A percentile compares a stretch with the other conserved stretches of the same genome.
phyloP scores from a whole-genome alignment of 2,888 invertebrate genomes.

The Alloplasta piceator region DNA sequence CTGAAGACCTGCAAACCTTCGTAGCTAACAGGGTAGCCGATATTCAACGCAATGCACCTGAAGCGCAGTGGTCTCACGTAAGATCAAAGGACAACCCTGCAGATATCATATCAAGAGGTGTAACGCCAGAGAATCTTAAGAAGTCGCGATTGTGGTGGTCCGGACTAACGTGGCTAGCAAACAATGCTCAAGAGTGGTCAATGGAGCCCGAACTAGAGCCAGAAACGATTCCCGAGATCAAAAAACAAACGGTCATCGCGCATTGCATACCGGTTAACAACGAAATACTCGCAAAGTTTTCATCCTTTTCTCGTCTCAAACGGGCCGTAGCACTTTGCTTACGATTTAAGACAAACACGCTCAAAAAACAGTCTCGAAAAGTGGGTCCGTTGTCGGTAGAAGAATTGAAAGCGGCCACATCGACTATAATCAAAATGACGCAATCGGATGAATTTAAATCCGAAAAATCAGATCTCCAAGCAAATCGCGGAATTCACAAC shows the following conservation, averaged over 20 bases:
- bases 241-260: not conserved
- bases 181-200: not conserved
- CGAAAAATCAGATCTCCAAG: not conserved
- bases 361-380: not conserved
- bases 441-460: slow-evolving; percentile 4
- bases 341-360: slow-evolving; percentile 10
- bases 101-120: slow-evolving; percentile 40
- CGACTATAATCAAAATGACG: not conserved
- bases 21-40: slow-evolving; percentile 41
- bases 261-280: not conserved
- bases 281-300: slow-evolving; percentile 6
- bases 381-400: not conserved
- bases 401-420: slow-evolving; percentile 4
- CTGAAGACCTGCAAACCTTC: slow-evolving; percentile 14
- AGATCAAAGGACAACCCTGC: slow-evolving; percentile 49
- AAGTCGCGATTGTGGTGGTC: slow-evolving; percentile 46
- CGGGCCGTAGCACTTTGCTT: slow-evolving; percentile 12
- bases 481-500: slow-evolving; percentile 52
- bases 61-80: slow-evolving; percentile 54
- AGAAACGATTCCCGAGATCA: not conserved
- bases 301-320: slow-evolving; percentile 10
- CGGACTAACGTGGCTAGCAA: slow-evolving; percentile 62
- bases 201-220: not conserved
- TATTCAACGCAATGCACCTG: not conserved
- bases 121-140: not conserved